Evolutionary conservation across 2,888 invertebrate genomes (phyloP).

Genomic region (Hirudinaria manillensis): DNA sequence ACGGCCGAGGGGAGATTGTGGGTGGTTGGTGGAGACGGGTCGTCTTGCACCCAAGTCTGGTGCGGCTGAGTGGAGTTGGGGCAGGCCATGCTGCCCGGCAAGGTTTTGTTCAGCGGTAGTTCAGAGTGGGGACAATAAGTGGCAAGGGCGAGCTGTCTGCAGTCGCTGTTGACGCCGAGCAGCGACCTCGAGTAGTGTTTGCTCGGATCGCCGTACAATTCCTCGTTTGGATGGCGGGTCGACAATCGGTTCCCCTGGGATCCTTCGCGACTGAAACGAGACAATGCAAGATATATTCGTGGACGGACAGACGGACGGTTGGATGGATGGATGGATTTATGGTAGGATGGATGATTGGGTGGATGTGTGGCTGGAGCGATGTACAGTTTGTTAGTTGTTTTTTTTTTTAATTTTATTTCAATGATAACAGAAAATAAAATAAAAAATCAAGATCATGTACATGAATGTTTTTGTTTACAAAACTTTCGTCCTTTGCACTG

Average conservation of each 20-base stretch:
- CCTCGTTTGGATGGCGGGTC: neutral
- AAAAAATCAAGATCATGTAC: too few relatives aligned
- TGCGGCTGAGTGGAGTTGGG: neutral
- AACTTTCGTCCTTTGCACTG: too few relatives aligned
- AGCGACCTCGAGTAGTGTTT: conserved; percentile 14
- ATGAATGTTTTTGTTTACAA: too few relatives aligned
- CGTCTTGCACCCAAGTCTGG: neutral
- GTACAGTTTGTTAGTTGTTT: too few relatives aligned
- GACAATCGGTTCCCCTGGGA: neutral
- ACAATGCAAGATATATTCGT: too few relatives aligned
- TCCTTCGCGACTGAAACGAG: neutral
- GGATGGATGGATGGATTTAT: too few relatives aligned
- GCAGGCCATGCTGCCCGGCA: neutral
- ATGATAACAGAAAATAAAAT: too few relatives aligned
- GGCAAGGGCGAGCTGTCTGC: neutral
- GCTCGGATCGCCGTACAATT: conserved; percentile 2
- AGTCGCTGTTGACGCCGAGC: conserved; percentile 8
- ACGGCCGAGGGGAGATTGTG: neutral
- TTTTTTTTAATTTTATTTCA: too few relatives aligned
- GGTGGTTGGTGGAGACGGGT: neutral
- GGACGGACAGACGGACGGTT: too few relatives aligned
- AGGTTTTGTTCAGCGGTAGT: neutral
- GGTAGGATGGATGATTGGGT: too few relatives aligned
- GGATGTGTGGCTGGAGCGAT: too few relatives aligned
- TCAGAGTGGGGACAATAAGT: neutral